Conservation (phyloP, 2,797 vertebrate species). For the Hippoglossus hippoglossus region DNA sequence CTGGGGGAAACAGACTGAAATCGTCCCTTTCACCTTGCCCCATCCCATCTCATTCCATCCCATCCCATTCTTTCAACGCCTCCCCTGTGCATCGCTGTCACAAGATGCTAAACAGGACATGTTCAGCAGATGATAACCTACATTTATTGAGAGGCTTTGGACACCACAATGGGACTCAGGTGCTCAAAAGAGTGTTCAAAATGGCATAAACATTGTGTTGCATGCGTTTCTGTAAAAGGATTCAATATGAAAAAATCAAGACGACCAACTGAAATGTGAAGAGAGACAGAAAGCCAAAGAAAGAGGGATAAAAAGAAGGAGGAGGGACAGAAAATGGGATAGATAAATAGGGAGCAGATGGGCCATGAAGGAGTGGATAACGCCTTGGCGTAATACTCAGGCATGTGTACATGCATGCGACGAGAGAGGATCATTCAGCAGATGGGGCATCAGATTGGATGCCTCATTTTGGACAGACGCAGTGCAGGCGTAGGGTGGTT, state of each 20-base stretch:
- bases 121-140: constrained; percentile 32
- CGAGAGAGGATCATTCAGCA: constrained; percentile 78
- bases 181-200: constrained; percentile 22
- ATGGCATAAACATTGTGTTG: constrained; percentile 34
- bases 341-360: constrained; percentile 80
- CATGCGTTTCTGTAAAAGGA: constrained; percentile 49
- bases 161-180: constrained; percentile 33
- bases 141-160: constrained; percentile 23
- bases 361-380: constrained; percentile 80
- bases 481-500: constrained; percentile 71
- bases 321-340: constrained; percentile 69
- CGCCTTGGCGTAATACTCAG: constrained; percentile 76
- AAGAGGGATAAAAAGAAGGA: constrained; percentile 66
- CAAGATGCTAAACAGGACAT: constrained; percentile 35
- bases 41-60: constrained; percentile 22
- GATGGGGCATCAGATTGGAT: constrained; percentile 81
- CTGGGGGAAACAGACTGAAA: constrained; percentile 46
- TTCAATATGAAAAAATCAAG: constrained; percentile 64
- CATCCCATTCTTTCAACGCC: constrained; percentile 14
- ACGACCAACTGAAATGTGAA: constrained; percentile 61
- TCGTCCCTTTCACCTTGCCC: constrained; percentile 58
- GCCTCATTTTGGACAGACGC: constrained; percentile 79
- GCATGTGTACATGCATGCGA: constrained; percentile 76
- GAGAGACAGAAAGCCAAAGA: constrained; percentile 53
- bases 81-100: constrained; percentile 27